These are phyloP conservation scores for Enteromius argenteus DNA, from an alignment of 2,797 vertebrate genomes.

Conservation along the genomic window DNA sequence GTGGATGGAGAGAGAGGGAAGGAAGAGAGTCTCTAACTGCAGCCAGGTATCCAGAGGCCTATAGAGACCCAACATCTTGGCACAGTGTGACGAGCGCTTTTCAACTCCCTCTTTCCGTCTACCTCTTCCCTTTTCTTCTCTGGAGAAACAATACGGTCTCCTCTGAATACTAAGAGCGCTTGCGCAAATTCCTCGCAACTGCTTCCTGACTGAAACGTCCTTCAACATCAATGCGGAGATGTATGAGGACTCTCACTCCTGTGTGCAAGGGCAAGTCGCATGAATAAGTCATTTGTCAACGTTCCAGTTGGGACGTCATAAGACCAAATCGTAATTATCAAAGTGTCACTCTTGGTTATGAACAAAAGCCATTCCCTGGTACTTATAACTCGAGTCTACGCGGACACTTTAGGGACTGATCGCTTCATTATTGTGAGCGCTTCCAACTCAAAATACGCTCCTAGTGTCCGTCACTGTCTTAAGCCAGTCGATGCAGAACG, in stretches of 20 bases:
- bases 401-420: constrained; percentile 42
- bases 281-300: constrained; percentile 72
- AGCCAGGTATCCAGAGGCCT: constrained; percentile 57
- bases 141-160: constrained; percentile 10
- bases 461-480: constrained; percentile 22
- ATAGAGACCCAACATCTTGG: constrained; percentile 52
- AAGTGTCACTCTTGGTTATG: constrained; percentile 74
- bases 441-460: constrained; percentile 11
- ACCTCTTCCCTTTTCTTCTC: constrained; percentile 13
- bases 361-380: constrained; percentile 59
- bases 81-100: constrained; percentile 26
- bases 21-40: constrained; percentile 68
- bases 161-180: constrained; percentile 45
- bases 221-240: constrained; percentile 65
- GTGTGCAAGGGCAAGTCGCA: constrained; percentile 44
- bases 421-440: constrained; percentile 50
- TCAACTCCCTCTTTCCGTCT: not conserved
- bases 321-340: constrained; percentile 74
- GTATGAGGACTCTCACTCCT: constrained; percentile 42
- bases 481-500: constrained; percentile 3
- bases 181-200: constrained; percentile 34
- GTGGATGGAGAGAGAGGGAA: constrained; percentile 29
- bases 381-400: constrained; percentile 41
- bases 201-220: constrained; percentile 60
- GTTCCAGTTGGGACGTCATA: constrained; percentile 66